Base-by-base conservation (phyloP, 1,140 invertebrate genomes). In the Diabrotica undecimpunctata region DNA sequence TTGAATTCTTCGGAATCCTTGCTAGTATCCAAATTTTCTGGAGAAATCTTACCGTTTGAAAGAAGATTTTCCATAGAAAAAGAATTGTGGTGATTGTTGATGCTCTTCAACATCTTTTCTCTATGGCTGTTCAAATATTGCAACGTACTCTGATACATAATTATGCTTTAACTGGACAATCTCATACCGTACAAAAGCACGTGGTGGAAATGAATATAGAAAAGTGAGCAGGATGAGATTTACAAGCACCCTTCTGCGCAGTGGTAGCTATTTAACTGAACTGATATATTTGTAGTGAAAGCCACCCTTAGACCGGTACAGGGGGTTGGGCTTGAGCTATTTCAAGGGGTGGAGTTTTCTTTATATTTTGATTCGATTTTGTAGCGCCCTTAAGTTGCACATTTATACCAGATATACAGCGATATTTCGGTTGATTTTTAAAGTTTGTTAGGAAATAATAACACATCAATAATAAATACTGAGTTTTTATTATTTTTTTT, bases 31-130 rank as follows among this genome's bases (percentile, higher is more conserved):
- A 72, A 57, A 54, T 70, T 75, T 66, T 78, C 74, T 54, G 76
- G 74, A 6, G 75, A 75, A 14, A 75, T 68, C 71, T 75, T 77
- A 0, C 75, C 75, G 57, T 64, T 71, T 7, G 73, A 65, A 6
- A 77, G 66, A 13, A 79, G 70, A 63, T 73, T 78, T 58, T 79
- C 78, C 77, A 79, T 78, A 52, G 77, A 76, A 58, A 79, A 79
- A 7, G 77, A 70, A 60, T 75, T 76, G 39, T 76, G 69, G 65
- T 74, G 74, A 66, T 78, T 77, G 56, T 76, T 77, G 5, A 78
- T 64, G 54, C 71, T 73, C 60, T 77, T 77, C 35, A 78, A 65
- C 77, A 78, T 78, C 57, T 75, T 76, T 38, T 70, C 72, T 7
- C 74, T 66, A 55, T 74, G 70, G 51, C 61, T 68, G 58, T 66